phyloP scores from a whole-genome alignment of 2,113 vertebrate genomes.

The Stigmatopora argus region DNA sequence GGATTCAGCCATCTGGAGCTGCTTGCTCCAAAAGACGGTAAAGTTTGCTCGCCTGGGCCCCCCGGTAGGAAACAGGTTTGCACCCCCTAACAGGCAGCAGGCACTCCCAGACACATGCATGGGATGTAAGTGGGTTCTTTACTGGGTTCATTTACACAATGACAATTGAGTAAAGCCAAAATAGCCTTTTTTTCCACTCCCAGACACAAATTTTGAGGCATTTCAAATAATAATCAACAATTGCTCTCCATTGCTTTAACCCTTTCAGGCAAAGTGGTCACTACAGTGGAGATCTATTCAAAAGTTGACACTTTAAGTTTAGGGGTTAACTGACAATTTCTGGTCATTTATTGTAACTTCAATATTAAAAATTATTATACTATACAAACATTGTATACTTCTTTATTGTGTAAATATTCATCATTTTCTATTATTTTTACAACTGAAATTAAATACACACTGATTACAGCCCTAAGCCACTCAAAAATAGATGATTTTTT shows the following conservation, averaged over 20 bases:
- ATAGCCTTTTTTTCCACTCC: neutral
- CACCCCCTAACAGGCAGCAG: slow-evolving; percentile 52
- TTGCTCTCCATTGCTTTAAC: neutral
- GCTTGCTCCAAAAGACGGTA: slow-evolving; percentile 69
- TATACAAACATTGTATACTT: too few relatives aligned
- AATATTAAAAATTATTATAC: too few relatives aligned
- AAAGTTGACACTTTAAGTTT: too few relatives aligned
- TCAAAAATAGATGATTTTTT: too few relatives aligned
- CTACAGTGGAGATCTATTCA: too few relatives aligned
- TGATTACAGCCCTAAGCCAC: too few relatives aligned
- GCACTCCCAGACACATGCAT: slow-evolving; percentile 45
- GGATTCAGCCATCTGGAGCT: slow-evolving; percentile 74
- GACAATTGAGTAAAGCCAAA: neutral
- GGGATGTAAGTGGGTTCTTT: slow-evolving; percentile 8
- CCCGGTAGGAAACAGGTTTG: slow-evolving; percentile 72
- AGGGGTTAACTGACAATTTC: too few relatives aligned
- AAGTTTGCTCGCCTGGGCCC: slow-evolving; percentile 64
- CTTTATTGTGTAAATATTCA: too few relatives aligned
- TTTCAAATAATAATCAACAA: neutral
- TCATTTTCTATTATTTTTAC: too few relatives aligned
- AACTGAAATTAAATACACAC: too few relatives aligned
- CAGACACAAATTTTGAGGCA: neutral
- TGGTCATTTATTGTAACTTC: too few relatives aligned
- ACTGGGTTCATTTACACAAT: neutral
- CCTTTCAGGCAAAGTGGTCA: neutral